These are phyloP conservation scores for Pontoporia blainvillei DNA, from an alignment of 2,113 vertebrate genomes.

Conservation along the genomic window DNA sequence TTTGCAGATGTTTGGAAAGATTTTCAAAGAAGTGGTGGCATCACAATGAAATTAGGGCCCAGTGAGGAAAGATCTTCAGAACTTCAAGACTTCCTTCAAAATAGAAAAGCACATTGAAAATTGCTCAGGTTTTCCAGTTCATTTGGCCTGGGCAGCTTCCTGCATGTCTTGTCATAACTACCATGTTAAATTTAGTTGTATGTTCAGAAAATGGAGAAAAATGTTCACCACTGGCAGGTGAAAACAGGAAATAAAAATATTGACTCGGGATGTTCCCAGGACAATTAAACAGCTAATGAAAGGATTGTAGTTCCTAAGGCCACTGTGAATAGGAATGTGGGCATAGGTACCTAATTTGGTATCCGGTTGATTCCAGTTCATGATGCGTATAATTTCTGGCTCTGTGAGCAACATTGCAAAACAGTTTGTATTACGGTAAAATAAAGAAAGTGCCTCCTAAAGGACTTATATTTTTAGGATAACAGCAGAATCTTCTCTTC, in stretches of 20 bases:
- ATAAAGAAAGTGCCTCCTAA: not conserved
- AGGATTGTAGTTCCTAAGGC: constrained; percentile 71
- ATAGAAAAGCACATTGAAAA: constrained; percentile 67
- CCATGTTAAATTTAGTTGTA: constrained; percentile 77
- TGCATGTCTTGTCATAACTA: constrained; percentile 52
- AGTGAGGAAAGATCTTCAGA: constrained; percentile 58
- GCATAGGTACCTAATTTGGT: constrained; percentile 40
- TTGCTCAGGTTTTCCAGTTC: constrained; percentile 68
- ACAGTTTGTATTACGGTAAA: not conserved
- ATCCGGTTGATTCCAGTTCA: constrained; percentile 19
- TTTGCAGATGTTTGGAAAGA: not conserved
- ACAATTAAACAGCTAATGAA: constrained; percentile 81
- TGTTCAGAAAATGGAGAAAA: constrained; percentile 74
- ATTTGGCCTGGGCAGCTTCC: constrained; percentile 48
- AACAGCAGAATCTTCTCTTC: not conserved
- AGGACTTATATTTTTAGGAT: constrained; percentile 49
- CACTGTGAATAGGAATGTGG: constrained; percentile 69
- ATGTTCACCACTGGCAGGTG: constrained; percentile 74
- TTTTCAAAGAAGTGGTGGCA: not conserved
- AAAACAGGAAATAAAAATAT: constrained; percentile 84
- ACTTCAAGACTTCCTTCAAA: constrained; percentile 59
- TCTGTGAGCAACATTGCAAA: constrained; percentile 29
- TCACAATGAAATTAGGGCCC: constrained; percentile 18
- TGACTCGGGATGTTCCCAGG: constrained; percentile 78
- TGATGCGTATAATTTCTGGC: constrained; percentile 32